Evolutionary conservation across 2,797 vertebrate genomes (phyloP), one percentile per base, ranked within the genome.

Genomic region (Alcedo quadribrachys): DNA sequence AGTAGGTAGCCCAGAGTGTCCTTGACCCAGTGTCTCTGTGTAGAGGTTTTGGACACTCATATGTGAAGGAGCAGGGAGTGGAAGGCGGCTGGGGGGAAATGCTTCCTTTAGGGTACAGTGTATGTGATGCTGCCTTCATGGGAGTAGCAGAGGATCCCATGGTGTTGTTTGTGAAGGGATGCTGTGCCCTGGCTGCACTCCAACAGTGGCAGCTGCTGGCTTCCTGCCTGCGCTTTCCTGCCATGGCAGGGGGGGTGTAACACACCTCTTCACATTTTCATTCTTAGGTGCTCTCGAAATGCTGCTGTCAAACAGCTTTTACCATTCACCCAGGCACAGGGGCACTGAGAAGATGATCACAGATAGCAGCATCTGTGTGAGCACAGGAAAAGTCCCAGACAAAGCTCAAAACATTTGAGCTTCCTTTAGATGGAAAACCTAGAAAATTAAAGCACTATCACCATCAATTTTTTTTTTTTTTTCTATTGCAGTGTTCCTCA

Each of bases 11-110:
- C 45, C 61, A 33, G 48, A 33, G 45, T 32, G 42, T 43, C 55
- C 33, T 30, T 0, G 3, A 50, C 35, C 46, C 13, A 0, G 3
- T 21, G 30, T 33, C 25, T 37, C 51, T 55, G 6, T 4, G 3
- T 22, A 67, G 32, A 76, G 60, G 12, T 70, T 90, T 67, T 63
- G 67, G 53, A 30, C 25, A 6, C 15, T 71, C 21, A 2, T 21
- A 54, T 78, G 58, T 71, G 62, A 80, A 51, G 55, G 37, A 85
- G 14, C 2, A 80, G 53, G 40, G 43, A 48, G 5, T 16, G 21
- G 19, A 20, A 81, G 30, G 33, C 13, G 20, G 12, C 21, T 46
- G 55, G 15, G n/a, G 20, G 54, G 43, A 80, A 67, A 60, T 0
- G 1, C 33, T 85, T 77, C 50, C 20, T 48, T 79, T 77, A 42